Base-by-base conservation (phyloP, 92 coral and sea anemone genomes). In the Umimayanthus kanabou region DNA sequence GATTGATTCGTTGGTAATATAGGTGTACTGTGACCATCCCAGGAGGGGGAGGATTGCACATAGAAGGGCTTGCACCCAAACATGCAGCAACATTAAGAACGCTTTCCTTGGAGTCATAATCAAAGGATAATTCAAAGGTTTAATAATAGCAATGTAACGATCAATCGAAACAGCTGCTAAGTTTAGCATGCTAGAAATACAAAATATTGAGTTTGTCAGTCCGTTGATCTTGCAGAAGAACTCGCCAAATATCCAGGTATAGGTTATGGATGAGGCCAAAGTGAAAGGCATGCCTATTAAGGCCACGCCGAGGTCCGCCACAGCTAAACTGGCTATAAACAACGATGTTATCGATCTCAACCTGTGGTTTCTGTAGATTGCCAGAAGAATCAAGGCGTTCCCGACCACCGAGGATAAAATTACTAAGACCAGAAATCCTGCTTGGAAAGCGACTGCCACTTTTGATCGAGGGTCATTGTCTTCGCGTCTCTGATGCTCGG, bases 261-360 rank as follows among this genome's bases (percentile, higher is more conserved):
- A 93, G 13, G 98, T 93, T 80, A 94, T 90, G 53, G 98, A 93
- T 6, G 98, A 93, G 7, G 93, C 81, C 85, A 94, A 71, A 4
- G 98, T 94, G 65, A 93, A 94, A 9, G 98, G 98, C 98, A 94
- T 94, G 2, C 98, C 98, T 8, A 93, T 85, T 10, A 94, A 42
- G 10, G 98, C 94, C 39, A 94, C 92, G 7, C 94, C 93, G 23
- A 94, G 88, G 26, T 94, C 98, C 16, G 98, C 98, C 74, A 94
- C 88, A n/a, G 98, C 98, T 25, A 94, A 89, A 30, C 94, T 94
- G 10, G 96, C 98, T 71, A 94, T 91, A 73, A 94, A 94, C 33
- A 90, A 94, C 39, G 93, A 93, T 53, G 98, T 93, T 39, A 93
- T 93, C 69, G 92, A 90, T 37, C 92, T 88, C 22, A 94, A 82